Conservation (phyloP, 1,140 invertebrate genomes). For the Dryas iulia region DNA sequence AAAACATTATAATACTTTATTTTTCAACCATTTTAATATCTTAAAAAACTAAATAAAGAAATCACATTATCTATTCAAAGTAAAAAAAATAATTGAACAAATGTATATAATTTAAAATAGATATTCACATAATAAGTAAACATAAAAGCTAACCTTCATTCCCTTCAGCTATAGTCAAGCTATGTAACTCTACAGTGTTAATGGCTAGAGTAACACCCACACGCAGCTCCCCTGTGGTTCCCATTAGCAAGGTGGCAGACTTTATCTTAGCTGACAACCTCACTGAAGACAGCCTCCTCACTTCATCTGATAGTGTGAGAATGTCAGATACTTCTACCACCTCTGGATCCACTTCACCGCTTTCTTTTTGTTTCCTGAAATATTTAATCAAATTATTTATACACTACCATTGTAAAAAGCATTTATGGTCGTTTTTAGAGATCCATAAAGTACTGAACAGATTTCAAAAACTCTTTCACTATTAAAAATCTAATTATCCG, state of each 20-base stretch:
- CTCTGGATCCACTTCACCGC: slow-evolving; percentile 47
- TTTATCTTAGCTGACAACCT: slow-evolving; percentile 86
- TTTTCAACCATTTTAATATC: too few relatives aligned
- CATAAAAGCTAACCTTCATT: slow-evolving; percentile 65
- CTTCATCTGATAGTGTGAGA: slow-evolving; percentile 86
- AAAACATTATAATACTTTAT: too few relatives aligned
- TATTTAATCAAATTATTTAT: background rate
- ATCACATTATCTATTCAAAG: too few relatives aligned
- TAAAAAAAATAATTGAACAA: too few relatives aligned
- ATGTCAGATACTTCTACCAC: slow-evolving; percentile 51
- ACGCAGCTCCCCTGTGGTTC: slow-evolving; percentile 85
- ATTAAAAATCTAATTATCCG: too few relatives aligned
- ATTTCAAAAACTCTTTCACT: background rate
- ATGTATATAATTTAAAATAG: too few relatives aligned
- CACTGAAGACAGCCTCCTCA: slow-evolving; percentile 85
- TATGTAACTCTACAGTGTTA: slow-evolving; percentile 86
- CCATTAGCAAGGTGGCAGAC: slow-evolving; percentile 84
- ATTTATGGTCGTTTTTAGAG: too few relatives aligned
- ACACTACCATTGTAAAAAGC: too few relatives aligned
- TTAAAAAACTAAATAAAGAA: too few relatives aligned
- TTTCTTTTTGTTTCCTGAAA: slow-evolving; percentile 65
- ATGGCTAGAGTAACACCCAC: slow-evolving; percentile 84
- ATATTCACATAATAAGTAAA: too few relatives aligned
- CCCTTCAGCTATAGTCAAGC: slow-evolving; percentile 63
- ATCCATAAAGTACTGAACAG: too few relatives aligned